phyloP scores from a whole-genome alignment of 2,113 vertebrate genomes.

The Corythaixoides concolor region DNA sequence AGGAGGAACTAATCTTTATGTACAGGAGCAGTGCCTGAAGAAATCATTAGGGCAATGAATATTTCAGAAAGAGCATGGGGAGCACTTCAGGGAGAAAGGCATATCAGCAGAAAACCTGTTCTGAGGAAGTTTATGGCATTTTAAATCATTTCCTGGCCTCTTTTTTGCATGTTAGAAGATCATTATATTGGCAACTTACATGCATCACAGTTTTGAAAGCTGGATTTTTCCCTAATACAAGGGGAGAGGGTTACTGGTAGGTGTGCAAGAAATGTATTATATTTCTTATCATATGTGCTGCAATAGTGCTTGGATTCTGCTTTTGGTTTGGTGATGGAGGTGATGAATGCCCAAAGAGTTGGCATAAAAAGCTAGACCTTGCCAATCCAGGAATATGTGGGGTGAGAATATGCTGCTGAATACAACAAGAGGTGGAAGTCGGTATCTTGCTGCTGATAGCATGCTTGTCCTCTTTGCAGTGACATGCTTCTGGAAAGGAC shows the following conservation, averaged over 20 bases:
- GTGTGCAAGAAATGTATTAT: neutral
- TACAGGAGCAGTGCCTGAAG: constrained; percentile 58
- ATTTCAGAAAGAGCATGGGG: constrained; percentile 60
- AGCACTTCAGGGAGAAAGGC: constrained; percentile 48
- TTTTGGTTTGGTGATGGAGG: neutral
- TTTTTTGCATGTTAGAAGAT: constrained; percentile 28
- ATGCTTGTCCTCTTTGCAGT: neutral
- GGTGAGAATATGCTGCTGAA: neutral
- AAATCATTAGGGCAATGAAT: constrained; percentile 70
- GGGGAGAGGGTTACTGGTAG: neutral
- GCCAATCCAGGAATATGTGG: neutral
- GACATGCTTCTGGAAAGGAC: neutral
- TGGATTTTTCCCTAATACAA: neutral
- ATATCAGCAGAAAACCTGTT: constrained; percentile 63
- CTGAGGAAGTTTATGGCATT: constrained; percentile 58
- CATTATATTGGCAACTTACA: constrained; percentile 23
- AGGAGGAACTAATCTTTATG: constrained; percentile 62
- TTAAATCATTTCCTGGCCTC: constrained; percentile 58
- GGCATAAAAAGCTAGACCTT: neutral
- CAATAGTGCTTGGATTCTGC: neutral
- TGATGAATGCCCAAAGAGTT: neutral
- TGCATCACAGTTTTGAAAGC: constrained; percentile 24
- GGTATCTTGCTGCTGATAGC: neutral
- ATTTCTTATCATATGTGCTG: neutral
- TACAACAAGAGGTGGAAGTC: neutral